A percentile compares a stretch with the other conserved stretches of the same genome.
These are phyloP conservation scores for Lontra canadensis DNA, from an alignment of 2,113 vertebrate species.

Conservation along the genomic window DNA sequence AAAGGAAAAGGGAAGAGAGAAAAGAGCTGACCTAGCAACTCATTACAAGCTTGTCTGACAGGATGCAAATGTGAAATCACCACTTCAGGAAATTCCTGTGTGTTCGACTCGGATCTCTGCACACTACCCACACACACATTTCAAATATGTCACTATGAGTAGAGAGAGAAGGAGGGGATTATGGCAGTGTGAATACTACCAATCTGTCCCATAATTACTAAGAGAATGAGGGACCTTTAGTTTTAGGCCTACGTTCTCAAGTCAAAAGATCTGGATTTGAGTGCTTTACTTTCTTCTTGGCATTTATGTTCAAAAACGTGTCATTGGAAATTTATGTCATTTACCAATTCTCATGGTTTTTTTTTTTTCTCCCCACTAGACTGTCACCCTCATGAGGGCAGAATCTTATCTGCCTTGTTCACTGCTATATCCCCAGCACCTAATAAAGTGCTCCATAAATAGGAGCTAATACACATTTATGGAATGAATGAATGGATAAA, in stretches of 20 bases:
- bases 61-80: neutral
- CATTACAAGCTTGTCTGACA: neutral
- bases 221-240: neutral
- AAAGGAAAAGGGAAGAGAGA: neutral
- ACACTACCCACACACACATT: fast-evolving
- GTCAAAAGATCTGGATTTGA: neutral
- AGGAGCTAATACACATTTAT: neutral
- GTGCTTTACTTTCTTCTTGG: neutral
- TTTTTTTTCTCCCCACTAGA: neutral
- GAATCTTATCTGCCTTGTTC: neutral
- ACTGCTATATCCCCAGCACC: neutral
- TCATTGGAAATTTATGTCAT: neutral
- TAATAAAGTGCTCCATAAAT: neutral
- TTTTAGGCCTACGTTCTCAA: neutral
- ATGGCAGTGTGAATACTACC: neutral
- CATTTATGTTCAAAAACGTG: neutral
- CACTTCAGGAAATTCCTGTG: neutral
- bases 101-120: neutral
- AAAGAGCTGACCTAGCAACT: neutral
- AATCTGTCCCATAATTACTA: neutral
- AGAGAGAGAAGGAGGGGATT: neutral
- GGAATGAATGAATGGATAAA: neutral
- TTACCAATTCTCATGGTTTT: neutral
- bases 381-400: neutral
- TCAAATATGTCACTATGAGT: neutral